Evolutionary conservation across 2,888 invertebrate species (phyloP), one percentile per base, ranked within the genome.

Genomic region (Oxycera nigricornis): DNA sequence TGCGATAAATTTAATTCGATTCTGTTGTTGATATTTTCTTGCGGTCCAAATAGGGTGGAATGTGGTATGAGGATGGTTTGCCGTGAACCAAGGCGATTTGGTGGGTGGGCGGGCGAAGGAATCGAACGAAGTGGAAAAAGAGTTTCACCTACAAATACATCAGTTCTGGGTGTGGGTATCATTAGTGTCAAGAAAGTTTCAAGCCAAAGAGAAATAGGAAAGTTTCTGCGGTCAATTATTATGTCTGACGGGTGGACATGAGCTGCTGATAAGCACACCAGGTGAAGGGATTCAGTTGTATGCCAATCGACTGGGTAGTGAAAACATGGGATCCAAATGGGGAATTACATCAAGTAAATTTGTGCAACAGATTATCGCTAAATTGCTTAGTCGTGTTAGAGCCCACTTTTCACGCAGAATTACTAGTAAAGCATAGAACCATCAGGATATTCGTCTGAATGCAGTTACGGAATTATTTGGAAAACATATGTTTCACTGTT

Each of bases 1-100:
- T 22, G 41, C 41, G 65, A 65, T 65, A 65, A 65, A 65, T 65
- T 65, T 65, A 65, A 65, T 65, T 65, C 65, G 65, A 65, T 65
- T 65, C 39, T 65, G 39, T 41, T 65, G 39, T 65, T 65, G 65
- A 41, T 22, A 65, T 24, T 39, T 65, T 65, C 65, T 41, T 65
- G 65, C n/a, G 65, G 65, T 24, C 14, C 39, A 20, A 4, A 7
- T 22, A 24, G 55, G 6, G 24, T 55, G 55, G 24, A 46, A 24
- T 55, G 55, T n/a, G n/a, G n/a, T n/a, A n/a, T n/a, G n/a, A n/a
- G n/a, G n/a, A 24, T 24, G 55, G 20, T 55, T 55, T n/a, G 6
- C 6, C 14, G 24, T 22, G 22, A 55, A 24, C n/a, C 46, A 22
- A 14, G 24, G 39, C 14, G 55, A 24, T 3, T 2, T 4, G 55